phyloP scores from a whole-genome alignment of 92 coral and sea anemone species.

The Palythoa grandis region DNA sequence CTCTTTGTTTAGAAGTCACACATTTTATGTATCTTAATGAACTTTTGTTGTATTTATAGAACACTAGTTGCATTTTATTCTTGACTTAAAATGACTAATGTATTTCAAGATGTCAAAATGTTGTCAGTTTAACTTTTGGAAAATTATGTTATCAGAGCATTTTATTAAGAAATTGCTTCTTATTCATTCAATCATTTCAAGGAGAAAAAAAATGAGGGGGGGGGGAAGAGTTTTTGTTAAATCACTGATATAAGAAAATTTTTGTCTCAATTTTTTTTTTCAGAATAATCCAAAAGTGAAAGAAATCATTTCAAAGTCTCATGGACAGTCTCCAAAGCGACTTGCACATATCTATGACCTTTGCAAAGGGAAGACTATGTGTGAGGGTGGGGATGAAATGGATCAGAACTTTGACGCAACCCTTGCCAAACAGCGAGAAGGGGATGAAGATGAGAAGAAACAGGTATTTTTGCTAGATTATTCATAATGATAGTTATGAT shows the following conservation, averaged over 20 bases:
- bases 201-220: too few relatives aligned
- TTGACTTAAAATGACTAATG: too few relatives aligned
- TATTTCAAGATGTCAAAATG: too few relatives aligned
- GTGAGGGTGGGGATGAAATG: constrained; percentile 98
- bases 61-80: too few relatives aligned
- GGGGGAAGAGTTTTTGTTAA: not conserved
- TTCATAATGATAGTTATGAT: not conserved
- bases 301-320: constrained; percentile 82
- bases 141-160: too few relatives aligned
- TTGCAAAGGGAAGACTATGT: constrained; percentile 91
- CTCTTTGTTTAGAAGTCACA: too few relatives aligned
- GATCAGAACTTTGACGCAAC: constrained; percentile 73
- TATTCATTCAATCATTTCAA: too few relatives aligned
- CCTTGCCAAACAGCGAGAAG: constrained; percentile 56
- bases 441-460: constrained; percentile 89
- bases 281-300: constrained; percentile 94
- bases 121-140: too few relatives aligned
- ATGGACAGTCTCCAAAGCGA: constrained; percentile 83
- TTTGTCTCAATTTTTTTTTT: not conserved
- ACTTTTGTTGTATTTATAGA: too few relatives aligned
- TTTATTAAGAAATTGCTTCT: too few relatives aligned
- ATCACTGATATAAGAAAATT: too few relatives aligned
- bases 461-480: constrained; percentile 47
- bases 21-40: too few relatives aligned
- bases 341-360: constrained; percentile 93